Base-by-base conservation (phyloP, 2,113 vertebrate species). In the Proterorhinus semilunaris region DNA sequence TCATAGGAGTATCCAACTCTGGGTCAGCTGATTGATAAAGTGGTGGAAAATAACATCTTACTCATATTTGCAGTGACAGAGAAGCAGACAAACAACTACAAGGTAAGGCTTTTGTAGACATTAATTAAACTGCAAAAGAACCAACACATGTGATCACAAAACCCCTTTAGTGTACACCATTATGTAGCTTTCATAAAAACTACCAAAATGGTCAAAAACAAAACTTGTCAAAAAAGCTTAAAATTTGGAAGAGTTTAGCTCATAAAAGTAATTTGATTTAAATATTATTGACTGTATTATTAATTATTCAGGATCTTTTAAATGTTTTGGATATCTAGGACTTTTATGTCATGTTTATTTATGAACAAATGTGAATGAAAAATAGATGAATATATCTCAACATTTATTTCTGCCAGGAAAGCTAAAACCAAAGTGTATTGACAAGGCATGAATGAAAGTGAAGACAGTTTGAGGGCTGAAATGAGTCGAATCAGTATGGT, bases 1-100 rank as follows among this genome's bases (percentile, higher is more conserved):
- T 47, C 51, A 21, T 10, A 99, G 98, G 98, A 99, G 84, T 99
- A 99, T 84, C 98, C 98, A 47, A 95, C 95, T 52, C 93, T 99
- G 13, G 97, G 97, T 49, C 97, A 98, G 88, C 90, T 99, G 72
- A 95, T 96, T 71, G 97, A 99, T 66, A 99, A 98, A 75, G 87
- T 99, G 27, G 94, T 96, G 50, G 95, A 99, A 81, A 98, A 99
- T 86, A 98, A 98, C 9, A 91, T 99, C 87, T 86, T 99, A 48
- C 72, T 99, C 72, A 96, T 99, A 88, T 99, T 99, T 83, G 98
- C 98, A 47, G 98, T 99, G 74, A 98, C 96, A 0, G 83, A 94
- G 51, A 63, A 91, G 1, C 94, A 96, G 91, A 92, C 92, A 79
- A 83, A 80, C 9, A 94, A 89, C 63, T 99, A 99, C 52, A 93